Evolutionary conservation across 2,797 vertebrate genomes (phyloP).

Genomic region (Corythornis leucogaster): DNA sequence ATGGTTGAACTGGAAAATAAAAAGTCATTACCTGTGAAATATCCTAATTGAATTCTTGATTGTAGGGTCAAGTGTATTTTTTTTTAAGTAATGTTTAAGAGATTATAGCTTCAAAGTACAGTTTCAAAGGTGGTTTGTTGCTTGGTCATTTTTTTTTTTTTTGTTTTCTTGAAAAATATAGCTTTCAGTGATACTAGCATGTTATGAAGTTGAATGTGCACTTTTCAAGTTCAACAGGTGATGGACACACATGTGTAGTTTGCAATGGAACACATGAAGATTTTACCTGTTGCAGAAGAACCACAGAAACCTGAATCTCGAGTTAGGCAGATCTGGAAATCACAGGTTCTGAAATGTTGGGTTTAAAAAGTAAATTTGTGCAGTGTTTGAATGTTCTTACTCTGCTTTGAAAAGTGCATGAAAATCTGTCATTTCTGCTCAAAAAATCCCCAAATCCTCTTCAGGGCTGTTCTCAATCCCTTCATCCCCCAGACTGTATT

Average conservation of each 20-base stretch:
- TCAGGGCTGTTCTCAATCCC: background rate
- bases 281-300: background rate
- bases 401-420: background rate
- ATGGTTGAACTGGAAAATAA: constrained; percentile 57
- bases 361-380: background rate
- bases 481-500: background rate
- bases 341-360: background rate
- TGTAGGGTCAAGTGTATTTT: background rate
- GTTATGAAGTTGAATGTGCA: background rate
- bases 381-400: background rate
- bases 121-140: background rate
- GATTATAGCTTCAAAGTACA: background rate
- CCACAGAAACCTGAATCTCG: background rate
- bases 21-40: constrained; percentile 58
- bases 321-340: background rate
- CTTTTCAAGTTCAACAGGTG: background rate
- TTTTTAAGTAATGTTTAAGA: constrained; percentile 26
- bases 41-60: constrained; percentile 50
- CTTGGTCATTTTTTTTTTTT: background rate
- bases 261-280: background rate
- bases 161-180: background rate
- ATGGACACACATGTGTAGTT: background rate
- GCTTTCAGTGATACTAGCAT: background rate
- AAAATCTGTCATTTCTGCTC: background rate
- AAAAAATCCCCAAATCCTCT: background rate